Conservation (phyloP, 2,888 invertebrate species). For the Acleris sparsana region DNA sequence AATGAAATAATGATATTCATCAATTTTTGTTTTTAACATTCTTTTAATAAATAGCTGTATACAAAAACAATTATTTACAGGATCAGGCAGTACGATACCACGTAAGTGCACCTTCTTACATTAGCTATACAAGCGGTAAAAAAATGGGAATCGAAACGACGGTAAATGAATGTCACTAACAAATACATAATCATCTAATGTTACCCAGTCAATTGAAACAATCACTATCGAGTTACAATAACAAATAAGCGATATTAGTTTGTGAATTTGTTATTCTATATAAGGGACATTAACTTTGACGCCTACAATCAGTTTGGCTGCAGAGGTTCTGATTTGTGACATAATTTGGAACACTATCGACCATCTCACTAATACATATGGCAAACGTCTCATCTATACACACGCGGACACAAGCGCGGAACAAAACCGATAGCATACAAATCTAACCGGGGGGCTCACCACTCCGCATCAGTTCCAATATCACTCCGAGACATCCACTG, state of each 20-base stretch:
- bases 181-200: conserved; percentile 64
- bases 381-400: conserved; percentile 64
- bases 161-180: conserved; percentile 69
- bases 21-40: conserved; percentile 81
- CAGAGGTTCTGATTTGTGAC: conserved; percentile 54
- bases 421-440: neutral
- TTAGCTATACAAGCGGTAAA: conserved; percentile 82
- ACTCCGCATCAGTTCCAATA: neutral
- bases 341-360: conserved; percentile 69
- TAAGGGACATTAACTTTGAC: conserved; percentile 54
- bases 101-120: conserved; percentile 79
- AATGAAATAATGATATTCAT: conserved; percentile 80
- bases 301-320: conserved; percentile 54
- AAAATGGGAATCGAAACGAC: conserved; percentile 73
- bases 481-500: neutral
- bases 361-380: conserved; percentile 80
- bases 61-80: conserved; percentile 84
- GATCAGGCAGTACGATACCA: conserved; percentile 82
- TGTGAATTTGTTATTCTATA: conserved; percentile 77
- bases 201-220: conserved; percentile 77
- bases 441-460: neutral
- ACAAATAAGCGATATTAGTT: conserved; percentile 81
- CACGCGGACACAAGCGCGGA: neutral
- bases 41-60: conserved; percentile 84
- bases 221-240: conserved; percentile 77